Evolutionary conservation across 2,797 vertebrate genomes (phyloP).

Genomic region (Silurus lanzhouensis): DNA sequence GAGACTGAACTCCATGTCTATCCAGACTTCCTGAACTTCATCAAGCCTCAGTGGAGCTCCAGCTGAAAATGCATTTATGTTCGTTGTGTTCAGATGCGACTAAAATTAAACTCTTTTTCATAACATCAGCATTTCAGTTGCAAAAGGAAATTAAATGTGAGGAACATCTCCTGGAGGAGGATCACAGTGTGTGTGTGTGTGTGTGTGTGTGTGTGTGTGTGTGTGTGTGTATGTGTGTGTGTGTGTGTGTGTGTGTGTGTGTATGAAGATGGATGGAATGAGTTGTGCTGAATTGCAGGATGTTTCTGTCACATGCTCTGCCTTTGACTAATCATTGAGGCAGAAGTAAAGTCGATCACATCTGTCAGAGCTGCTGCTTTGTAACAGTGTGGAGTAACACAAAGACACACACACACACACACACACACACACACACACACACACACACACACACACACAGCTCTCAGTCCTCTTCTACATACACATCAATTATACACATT

Average conservation of each 20-base stretch:
- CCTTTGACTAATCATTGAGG: neutral
- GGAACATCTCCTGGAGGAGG: neutral
- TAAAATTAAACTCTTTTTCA: neutral
- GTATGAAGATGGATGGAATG: neutral
- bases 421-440: too few species aligned
- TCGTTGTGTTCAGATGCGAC: too few species aligned
- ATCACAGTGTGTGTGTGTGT: neutral
- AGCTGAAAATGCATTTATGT: neutral
- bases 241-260: neutral
- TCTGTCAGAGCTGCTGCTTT: neutral
- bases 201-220: too few species aligned
- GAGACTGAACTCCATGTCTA: too few species aligned
- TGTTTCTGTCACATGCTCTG: neutral
- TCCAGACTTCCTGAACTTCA: neutral
- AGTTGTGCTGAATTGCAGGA: neutral
- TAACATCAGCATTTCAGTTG: neutral
- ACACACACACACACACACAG: neutral
- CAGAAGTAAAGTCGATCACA: neutral
- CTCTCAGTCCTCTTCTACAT: neutral
- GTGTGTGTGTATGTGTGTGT: too few species aligned
- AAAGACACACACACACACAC: too few species aligned
- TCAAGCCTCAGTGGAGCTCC: neutral
- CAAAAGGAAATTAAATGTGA: neutral
- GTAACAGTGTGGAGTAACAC: neutral
- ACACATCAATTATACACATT: neutral